A percentile compares a stretch with the other conserved stretches of the same genome.
phyloP scores from a whole-genome alignment of 2,113 vertebrate species.

The Paracanthobrama guichenoti region DNA sequence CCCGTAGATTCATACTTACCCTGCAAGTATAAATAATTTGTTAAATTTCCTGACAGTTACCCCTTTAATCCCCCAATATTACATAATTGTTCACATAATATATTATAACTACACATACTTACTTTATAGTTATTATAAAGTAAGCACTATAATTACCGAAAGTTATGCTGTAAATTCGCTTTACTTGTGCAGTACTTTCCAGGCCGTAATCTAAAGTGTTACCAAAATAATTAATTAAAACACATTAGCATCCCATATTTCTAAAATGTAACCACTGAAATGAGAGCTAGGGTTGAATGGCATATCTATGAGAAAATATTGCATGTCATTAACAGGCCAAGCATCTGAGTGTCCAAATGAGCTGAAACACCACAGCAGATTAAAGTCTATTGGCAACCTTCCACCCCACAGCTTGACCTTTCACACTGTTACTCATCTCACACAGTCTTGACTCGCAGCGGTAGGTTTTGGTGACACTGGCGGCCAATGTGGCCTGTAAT shows the following conservation, averaged over 20 bases:
- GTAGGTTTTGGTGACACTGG: constrained; percentile 82
- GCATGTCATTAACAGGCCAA: neutral
- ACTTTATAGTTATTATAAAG: too few relatives aligned
- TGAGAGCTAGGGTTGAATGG: neutral
- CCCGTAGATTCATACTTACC: too few relatives aligned
- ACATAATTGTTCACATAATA: too few relatives aligned
- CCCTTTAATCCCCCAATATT: too few relatives aligned
- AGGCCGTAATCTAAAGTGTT: too few relatives aligned
- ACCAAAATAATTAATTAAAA: neutral
- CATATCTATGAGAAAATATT: neutral
- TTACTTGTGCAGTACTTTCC: too few relatives aligned
- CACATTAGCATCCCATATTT: neutral
- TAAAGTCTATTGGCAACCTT: constrained; percentile 28
- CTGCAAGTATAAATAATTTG: too few relatives aligned
- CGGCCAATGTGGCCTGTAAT: constrained; percentile 85
- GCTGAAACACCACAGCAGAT: constrained; percentile 30
- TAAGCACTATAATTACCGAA: too few relatives aligned
- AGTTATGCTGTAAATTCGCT: too few relatives aligned
- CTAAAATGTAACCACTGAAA: neutral
- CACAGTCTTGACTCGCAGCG: constrained; percentile 87
- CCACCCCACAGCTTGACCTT: constrained; percentile 75
- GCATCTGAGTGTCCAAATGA: constrained; percentile 15
- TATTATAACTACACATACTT: too few relatives aligned
- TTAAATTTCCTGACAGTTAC: too few relatives aligned
- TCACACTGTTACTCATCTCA: constrained; percentile 87